A percentile compares a stretch with the other conserved stretches of the same genome.
Evolutionary conservation across 2,888 invertebrate genomes (phyloP).

Genomic region (Drosophila pseudotalamancana): DNA sequence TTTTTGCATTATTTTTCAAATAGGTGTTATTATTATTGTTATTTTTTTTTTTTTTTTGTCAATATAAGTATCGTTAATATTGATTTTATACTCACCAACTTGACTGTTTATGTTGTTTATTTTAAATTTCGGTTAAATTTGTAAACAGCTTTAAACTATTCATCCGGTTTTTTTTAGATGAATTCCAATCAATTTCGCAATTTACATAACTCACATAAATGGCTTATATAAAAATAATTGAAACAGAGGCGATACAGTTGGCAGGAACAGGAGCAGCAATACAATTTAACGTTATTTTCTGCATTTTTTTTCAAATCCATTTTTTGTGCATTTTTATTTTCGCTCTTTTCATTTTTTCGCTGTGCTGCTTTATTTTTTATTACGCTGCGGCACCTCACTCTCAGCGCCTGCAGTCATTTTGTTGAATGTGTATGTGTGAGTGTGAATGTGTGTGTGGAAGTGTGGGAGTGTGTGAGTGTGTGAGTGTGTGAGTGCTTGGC

Average conservation of each 20-base stretch:
- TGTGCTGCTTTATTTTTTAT: constrained; percentile 60
- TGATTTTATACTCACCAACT: too few species aligned
- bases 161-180: constrained; percentile 1
- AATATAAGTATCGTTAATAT: too few species aligned
- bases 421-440: constrained; percentile 10
- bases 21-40: too few species aligned
- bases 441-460: constrained; percentile 7
- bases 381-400: constrained; percentile 64
- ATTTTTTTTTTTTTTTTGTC: too few species aligned
- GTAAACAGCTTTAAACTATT: not conserved
- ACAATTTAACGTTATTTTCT: constrained; percentile 36
- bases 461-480: constrained; percentile 5
- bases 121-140: constrained; percentile 3
- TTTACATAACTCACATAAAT: constrained; percentile 22
- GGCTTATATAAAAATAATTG: constrained; percentile 32
- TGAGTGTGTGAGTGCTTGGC: constrained; percentile 30
- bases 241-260: constrained; percentile 40
- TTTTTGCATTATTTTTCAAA: too few species aligned
- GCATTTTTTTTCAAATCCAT: constrained; percentile 21
- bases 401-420: constrained; percentile 73
- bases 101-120: not conserved
- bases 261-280: constrained; percentile 37
- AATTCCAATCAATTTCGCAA: constrained; percentile 13
- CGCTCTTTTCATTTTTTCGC: not conserved
- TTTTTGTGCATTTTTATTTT: constrained; percentile 11